A percentile compares a stretch with the other conserved stretches of the same genome.
phyloP scores from a whole-genome alignment of 2,113 vertebrate genomes.

The Colinus virginianus region DNA sequence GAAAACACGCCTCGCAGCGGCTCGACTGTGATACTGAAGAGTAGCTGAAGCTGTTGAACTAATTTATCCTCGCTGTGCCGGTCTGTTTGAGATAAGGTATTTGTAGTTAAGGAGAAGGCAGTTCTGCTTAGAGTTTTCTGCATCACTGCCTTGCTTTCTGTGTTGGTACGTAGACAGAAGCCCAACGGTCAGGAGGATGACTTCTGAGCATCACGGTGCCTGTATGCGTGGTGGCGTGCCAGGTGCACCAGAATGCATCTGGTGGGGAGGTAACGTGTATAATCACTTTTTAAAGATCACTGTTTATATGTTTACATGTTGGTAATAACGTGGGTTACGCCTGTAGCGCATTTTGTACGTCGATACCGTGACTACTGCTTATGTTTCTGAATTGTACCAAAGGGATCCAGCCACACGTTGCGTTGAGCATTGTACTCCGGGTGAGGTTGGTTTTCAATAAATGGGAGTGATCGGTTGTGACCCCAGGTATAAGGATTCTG shows the following conservation, averaged over 20 bases:
- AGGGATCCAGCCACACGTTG: accelerated
- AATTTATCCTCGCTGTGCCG: neutral
- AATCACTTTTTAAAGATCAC: accelerated
- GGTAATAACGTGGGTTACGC: neutral
- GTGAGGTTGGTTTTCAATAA: neutral
- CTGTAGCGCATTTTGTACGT: neutral
- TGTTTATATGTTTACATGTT: neutral
- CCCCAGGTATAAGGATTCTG: accelerated
- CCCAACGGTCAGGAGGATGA: accelerated
- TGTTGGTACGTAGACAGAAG: accelerated
- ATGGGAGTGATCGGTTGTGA: neutral
- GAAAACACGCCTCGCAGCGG: neutral
- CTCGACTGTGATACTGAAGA: neutral
- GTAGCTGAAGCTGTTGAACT: neutral
- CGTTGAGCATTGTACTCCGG: accelerated
- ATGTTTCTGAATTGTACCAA: neutral
- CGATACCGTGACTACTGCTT: accelerated
- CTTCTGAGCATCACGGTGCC: accelerated
- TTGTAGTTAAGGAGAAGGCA: neutral
- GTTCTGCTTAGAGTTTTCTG: too few species aligned
- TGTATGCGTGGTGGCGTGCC: accelerated
- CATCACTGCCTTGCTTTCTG: neutral
- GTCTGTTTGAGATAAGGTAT: neutral
- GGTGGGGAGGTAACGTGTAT: neutral
- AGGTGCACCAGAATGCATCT: accelerated